A percentile compares a stretch with the other conserved stretches of the same genome.
Evolutionary conservation across 2,797 vertebrate genomes (phyloP).

Genomic region (Trachops cirrhosus): DNA sequence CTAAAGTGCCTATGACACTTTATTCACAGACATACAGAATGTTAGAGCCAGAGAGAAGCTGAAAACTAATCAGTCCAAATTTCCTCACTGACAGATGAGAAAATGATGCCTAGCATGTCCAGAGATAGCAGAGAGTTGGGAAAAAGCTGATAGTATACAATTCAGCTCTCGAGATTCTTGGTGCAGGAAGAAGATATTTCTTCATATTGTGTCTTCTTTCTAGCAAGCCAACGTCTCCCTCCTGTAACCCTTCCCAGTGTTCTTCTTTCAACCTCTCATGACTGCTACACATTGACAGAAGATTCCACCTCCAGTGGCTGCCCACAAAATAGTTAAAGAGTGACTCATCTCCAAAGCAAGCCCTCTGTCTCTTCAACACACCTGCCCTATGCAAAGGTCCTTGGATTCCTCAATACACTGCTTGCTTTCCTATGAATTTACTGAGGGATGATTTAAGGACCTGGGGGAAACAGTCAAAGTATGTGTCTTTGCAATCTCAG

Average conservation of each 20-base stretch:
- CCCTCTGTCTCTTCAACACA: background rate
- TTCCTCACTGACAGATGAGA: background rate
- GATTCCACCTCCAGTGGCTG: background rate
- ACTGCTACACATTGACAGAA: no score
- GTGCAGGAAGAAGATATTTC: background rate
- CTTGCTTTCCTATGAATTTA: background rate
- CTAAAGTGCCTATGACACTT: background rate
- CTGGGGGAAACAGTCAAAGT: background rate
- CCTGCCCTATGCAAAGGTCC: background rate
- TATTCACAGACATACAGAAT: background rate
- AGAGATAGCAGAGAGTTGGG: background rate
- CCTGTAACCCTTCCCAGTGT: no score
- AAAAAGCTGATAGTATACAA: background rate
- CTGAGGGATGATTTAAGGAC: background rate
- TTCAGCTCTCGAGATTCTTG: background rate
- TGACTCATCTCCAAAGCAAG: background rate
- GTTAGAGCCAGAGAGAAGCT: background rate
- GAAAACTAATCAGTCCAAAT: background rate
- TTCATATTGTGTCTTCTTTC: background rate
- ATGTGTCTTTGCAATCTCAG: background rate
- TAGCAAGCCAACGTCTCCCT: background rate
- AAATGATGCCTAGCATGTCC: background rate
- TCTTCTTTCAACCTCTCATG: background rate
- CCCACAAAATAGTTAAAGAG: background rate
- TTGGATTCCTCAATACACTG: background rate